Percentiles rank a stretch among this genome's conserved stretches.
Evolutionary conservation across 2,797 vertebrate species (phyloP).

Genomic region (Pipistrellus pipistrellus): DNA sequence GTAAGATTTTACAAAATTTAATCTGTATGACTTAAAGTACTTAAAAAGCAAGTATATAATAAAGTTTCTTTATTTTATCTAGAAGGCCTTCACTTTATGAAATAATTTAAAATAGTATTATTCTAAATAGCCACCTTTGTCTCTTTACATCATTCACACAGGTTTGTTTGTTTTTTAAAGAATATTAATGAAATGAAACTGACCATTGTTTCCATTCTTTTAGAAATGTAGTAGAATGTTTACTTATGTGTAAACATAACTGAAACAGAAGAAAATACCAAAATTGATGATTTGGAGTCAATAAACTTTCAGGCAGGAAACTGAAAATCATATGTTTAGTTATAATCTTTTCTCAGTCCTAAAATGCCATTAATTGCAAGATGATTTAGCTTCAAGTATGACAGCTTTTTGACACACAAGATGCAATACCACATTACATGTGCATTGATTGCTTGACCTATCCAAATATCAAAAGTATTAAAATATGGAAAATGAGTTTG

Average conservation of each 20-base stretch:
- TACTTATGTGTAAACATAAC: neutral
- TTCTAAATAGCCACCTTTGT: neutral
- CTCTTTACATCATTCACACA: neutral
- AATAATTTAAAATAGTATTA: slow-evolving; percentile 31
- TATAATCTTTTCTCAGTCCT: slow-evolving; percentile 12
- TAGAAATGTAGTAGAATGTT: neutral
- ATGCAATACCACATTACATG: neutral
- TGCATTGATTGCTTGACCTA: slow-evolving; percentile 19
- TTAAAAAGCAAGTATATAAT: neutral
- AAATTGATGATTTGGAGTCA: neutral
- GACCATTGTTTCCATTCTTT: neutral
- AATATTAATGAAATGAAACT: neutral
- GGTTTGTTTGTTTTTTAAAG: neutral
- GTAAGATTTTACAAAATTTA: neutral
- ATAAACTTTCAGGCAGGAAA: slow-evolving; percentile 42
- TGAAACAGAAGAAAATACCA: slow-evolving; percentile 33
- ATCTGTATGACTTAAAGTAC: neutral
- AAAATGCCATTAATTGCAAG: neutral
- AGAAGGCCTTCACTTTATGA: neutral
- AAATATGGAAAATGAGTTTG: neutral
- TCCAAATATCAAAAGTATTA: slow-evolving; percentile 27
- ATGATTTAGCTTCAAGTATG: slow-evolving; percentile 25
- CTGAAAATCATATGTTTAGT: neutral
- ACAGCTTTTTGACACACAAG: slow-evolving; percentile 54
- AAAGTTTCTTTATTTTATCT: neutral